Percentiles rank a stretch among this genome's conserved stretches.
phyloP scores from a whole-genome alignment of 2,888 invertebrate genomes.

The Cephus sareptanus region DNA sequence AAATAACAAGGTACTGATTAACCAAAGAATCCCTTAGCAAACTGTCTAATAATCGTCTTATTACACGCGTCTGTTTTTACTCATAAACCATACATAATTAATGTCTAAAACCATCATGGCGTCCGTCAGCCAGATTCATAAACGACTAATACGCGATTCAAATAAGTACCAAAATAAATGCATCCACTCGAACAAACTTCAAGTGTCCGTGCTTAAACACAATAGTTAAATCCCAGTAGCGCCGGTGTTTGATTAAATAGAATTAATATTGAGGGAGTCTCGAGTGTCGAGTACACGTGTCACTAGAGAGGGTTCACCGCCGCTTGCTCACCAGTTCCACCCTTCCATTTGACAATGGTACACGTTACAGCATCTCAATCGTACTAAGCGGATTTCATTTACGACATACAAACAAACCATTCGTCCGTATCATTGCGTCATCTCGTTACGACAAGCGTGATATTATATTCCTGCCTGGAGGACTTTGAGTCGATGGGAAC shows the following conservation, averaged over 20 bases:
- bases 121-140: not conserved
- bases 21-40: not conserved
- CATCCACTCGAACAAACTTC: not conserved
- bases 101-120: not conserved
- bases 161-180: not conserved
- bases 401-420: slow-evolving; percentile 38
- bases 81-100: not conserved
- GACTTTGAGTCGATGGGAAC: not conserved
- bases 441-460: slow-evolving; percentile 3
- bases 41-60: not conserved
- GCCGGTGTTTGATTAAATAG: slow-evolving; percentile 42
- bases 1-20: not conserved
- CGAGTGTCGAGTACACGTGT: slow-evolving; percentile 33
- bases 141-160: not conserved
- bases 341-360: slow-evolving; percentile 9
- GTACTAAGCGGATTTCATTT: slow-evolving; percentile 39
- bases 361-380: slow-evolving; percentile 21
- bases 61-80: not conserved
- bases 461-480: not conserved
- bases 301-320: slow-evolving; percentile 15
- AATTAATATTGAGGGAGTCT: slow-evolving; percentile 49
- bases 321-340: slow-evolving; percentile 37
- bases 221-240: slow-evolving; percentile 13
- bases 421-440: slow-evolving; percentile 10
- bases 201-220: not conserved